Evolutionary conservation across 2,113 vertebrate genomes (phyloP), one percentile per base, ranked within the genome.

Genomic region (Cinclus mexicanus): DNA sequence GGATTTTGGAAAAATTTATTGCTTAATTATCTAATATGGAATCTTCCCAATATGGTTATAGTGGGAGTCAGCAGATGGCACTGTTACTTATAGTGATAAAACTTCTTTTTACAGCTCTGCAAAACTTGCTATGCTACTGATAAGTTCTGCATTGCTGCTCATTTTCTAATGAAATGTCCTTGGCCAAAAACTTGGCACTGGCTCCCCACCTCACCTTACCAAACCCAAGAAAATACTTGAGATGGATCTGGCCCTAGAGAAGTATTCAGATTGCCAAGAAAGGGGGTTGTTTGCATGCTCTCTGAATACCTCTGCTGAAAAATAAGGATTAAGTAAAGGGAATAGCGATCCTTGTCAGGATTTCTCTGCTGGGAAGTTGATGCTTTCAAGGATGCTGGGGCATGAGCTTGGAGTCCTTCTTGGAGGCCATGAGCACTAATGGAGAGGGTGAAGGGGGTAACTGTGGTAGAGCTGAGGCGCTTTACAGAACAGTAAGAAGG

Each of bases 61-160:
- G 82, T 29, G 4, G 71, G 75, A 97, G 94, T 96, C 96, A 96
- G 95, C 94, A 97, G 96, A 97, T 97, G 96, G 95, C 95, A 96
- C 90, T 96, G 85, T 96, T 96, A 95, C 85, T 96, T 88, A 92
- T 33, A 86, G 92, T 83, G 94, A 95, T 97, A 93, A 93, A 95
- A 90, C 44, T 60, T 68, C 35, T 63, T 90, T 90, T 83, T 97
- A 91, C 90, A 95, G 92, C 90, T 91, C 93, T 94, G 82, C 59
- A 77, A 83, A 90, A 59, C 85, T 89, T 67, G 82, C 50, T 92
- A 63, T 3, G 7, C 60, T 81, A 71, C 88, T 63, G 70, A 80
- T 50, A 90, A 94, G 76, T 90, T 80, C 85, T 90, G 79, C 44
- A 55, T 64, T 75, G 75, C 83, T 94, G 70, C 79, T 94, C 85